Conservation (phyloP, 2,797 vertebrate species). For the Acridotheres tristis region DNA sequence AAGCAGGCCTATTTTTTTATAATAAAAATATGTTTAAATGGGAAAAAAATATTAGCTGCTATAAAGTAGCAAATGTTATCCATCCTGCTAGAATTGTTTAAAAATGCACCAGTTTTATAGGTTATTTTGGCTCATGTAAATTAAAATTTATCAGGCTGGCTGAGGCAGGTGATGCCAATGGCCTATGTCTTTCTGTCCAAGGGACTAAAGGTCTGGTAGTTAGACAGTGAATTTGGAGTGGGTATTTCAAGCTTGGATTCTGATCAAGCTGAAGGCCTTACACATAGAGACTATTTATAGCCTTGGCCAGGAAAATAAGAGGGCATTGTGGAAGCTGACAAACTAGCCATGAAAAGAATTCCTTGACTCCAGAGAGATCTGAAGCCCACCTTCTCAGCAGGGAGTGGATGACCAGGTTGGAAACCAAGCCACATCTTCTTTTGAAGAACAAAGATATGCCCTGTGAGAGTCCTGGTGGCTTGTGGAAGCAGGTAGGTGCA, state of each 20-base stretch:
- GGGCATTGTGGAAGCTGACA: background rate
- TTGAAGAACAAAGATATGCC: background rate
- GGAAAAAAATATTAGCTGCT: constrained; percentile 51
- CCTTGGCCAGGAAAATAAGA: background rate
- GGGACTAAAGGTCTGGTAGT: background rate
- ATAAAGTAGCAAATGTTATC: constrained; percentile 27
- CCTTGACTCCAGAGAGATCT: background rate
- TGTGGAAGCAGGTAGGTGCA: background rate
- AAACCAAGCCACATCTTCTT: background rate
- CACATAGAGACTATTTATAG: background rate
- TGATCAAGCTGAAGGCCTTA: background rate
- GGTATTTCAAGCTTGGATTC: background rate
- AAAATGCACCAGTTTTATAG: constrained; percentile 43
- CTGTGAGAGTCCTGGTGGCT: background rate
- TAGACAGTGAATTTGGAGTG: background rate
- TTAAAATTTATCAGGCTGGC: constrained; percentile 11
- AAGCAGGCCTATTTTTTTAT: constrained; percentile 48
- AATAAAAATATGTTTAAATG: constrained; percentile 51
- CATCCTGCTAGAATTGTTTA: constrained; percentile 28
- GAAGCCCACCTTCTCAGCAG: background rate
- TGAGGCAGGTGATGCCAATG: background rate
- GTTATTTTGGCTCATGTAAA: constrained; percentile 9
- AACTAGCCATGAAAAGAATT: background rate
- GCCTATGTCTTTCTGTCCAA: background rate
- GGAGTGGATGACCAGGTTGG: background rate